phyloP scores from a whole-genome alignment of 2,113 vertebrate species.

The Muntiacus muntjak region DNA sequence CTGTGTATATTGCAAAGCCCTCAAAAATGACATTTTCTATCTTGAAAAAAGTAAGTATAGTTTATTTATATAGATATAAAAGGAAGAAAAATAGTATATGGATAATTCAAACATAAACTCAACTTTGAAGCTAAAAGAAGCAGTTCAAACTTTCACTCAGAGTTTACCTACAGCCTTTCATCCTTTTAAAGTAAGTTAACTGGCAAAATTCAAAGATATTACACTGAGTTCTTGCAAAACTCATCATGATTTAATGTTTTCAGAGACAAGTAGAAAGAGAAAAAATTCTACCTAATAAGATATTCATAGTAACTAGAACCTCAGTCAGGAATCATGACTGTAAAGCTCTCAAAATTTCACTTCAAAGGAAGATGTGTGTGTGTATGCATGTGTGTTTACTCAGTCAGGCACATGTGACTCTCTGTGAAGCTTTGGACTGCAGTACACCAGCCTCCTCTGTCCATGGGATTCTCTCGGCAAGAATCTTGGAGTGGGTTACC shows the following conservation, averaged over 20 bases:
- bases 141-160: neutral
- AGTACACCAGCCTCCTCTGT: neutral
- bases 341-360: neutral
- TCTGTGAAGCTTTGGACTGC: neutral
- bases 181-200: slow-evolving; percentile 22
- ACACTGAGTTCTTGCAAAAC: neutral
- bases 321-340: neutral
- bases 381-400: neutral
- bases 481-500: neutral
- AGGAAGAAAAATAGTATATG: neutral
- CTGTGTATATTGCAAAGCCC: neutral
- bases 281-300: neutral
- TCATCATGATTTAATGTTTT: neutral
- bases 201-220: neutral
- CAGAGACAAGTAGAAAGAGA: neutral
- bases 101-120: neutral
- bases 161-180: neutral
- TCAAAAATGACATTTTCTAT: neutral
- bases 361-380: neutral
- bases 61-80: neutral
- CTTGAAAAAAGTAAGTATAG: neutral
- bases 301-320: neutral
- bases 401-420: neutral
- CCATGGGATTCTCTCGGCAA: neutral
- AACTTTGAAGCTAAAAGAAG: slow-evolving; percentile 2